Conservation (phyloP, 2,797 vertebrate species). For the Bradypodion pumilum region DNA sequence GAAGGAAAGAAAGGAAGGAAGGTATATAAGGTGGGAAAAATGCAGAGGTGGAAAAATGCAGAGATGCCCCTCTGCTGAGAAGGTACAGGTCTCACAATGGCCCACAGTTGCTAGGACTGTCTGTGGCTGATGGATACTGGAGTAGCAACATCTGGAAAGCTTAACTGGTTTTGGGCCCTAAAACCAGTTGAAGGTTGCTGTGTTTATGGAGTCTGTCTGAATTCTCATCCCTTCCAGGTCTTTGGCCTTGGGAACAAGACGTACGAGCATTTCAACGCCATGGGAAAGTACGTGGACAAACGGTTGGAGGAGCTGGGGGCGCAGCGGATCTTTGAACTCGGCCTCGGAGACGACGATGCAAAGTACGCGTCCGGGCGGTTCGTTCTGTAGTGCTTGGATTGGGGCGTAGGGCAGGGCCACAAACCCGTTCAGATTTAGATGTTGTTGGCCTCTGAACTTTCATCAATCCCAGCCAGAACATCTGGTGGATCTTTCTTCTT, state of each 20-base stretch:
- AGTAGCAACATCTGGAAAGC: no score
- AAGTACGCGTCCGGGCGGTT: slow-evolving; percentile 82
- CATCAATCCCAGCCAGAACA: background rate
- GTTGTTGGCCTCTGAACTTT: background rate
- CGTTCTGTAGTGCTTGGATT: background rate
- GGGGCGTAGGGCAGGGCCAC: background rate
- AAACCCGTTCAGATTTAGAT: background rate
- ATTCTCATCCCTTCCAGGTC: slow-evolving; percentile 77
- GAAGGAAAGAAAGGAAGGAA: no score
- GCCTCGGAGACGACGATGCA: slow-evolving; percentile 92
- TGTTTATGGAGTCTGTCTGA: background rate
- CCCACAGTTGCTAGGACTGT: no score
- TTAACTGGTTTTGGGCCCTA: no score
- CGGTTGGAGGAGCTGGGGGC: slow-evolving; percentile 90
- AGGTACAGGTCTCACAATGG: no score
- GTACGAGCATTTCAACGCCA: slow-evolving; percentile 97
- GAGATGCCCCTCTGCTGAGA: no score
- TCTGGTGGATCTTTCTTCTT: no score
- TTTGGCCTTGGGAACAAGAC: slow-evolving; percentile 98
- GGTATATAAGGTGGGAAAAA: no score
- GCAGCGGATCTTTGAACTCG: slow-evolving; percentile 92
- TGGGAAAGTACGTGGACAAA: slow-evolving; percentile 96
- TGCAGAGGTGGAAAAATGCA: no score
- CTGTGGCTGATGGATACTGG: no score
- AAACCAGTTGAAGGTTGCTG: no score